Evolutionary conservation across 2,888 invertebrate species (phyloP).

Genomic region (Apodemia zela): DNA sequence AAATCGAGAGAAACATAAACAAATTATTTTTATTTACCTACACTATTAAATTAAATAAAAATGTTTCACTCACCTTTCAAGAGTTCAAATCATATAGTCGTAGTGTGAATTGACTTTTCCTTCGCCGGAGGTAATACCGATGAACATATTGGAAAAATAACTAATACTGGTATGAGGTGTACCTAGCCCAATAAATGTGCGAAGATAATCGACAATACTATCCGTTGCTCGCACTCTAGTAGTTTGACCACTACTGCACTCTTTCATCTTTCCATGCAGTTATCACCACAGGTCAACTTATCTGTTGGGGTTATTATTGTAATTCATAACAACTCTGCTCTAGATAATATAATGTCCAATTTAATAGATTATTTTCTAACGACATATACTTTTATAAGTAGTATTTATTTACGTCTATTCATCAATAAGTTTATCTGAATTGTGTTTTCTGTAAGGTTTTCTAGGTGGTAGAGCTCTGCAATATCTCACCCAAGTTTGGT

Average conservation of each 20-base stretch:
- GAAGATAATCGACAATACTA: constrained; percentile 30
- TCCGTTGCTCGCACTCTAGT: constrained; percentile 32
- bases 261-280: constrained; percentile 43
- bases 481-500: too few species aligned
- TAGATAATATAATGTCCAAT: constrained; percentile 28
- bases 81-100: constrained; percentile 75
- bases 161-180: constrained; percentile 33
- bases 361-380: background rate
- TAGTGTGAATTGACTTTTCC: constrained; percentile 76
- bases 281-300: constrained; percentile 66
- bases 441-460: too few species aligned
- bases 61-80: constrained; percentile 49
- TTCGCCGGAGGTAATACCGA: constrained; percentile 73
- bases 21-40: background rate
- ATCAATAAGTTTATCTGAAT: too few species aligned
- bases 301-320: constrained; percentile 54
- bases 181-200: constrained; percentile 29
- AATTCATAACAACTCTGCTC: constrained; percentile 46
- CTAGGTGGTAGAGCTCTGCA: too few species aligned
- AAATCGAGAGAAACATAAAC: too few species aligned
- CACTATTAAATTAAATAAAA: constrained; percentile 21
- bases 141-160: constrained; percentile 66
- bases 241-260: constrained; percentile 1
- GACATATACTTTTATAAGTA: background rate
- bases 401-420: too few species aligned